Conservation (phyloP, 2,797 vertebrate genomes). For the Muscicapa striata region DNA sequence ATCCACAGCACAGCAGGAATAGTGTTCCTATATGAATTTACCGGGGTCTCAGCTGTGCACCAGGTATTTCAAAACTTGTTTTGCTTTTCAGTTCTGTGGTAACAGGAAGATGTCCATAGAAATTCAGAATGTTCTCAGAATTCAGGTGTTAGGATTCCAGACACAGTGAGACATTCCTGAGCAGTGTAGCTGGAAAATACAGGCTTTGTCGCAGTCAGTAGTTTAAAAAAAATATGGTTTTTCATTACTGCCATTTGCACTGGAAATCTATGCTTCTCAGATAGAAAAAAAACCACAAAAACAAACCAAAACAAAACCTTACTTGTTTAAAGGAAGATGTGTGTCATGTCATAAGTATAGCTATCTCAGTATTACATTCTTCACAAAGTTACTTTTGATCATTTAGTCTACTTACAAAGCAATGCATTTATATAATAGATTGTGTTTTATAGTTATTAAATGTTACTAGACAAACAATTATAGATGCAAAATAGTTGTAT, state of each 20-base stretch:
- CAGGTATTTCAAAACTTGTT: neutral
- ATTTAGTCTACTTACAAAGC: neutral
- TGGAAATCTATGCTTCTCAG: neutral
- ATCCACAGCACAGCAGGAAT: neutral
- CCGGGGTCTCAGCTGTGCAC: neutral
- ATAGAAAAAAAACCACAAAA: neutral
- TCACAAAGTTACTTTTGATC: neutral
- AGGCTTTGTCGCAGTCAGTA: neutral
- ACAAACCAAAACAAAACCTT: rapidly evolving
- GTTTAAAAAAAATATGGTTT: neutral
- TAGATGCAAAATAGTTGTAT: neutral
- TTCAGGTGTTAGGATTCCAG: neutral
- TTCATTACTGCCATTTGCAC: neutral
- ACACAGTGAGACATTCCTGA: neutral
- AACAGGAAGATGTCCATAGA: neutral
- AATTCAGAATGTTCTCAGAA: neutral
- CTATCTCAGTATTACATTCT: neutral
- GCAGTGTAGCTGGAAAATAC: neutral
- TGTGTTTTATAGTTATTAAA: neutral
- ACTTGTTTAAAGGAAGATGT: neutral
- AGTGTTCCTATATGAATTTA: neutral
- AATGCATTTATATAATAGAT: neutral
- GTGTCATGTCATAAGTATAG: neutral
- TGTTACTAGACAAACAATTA: neutral
- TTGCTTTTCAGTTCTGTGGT: neutral